These are phyloP conservation scores for Platysternon megacephalum DNA, from an alignment of 2,113 vertebrate species.

Conservation along the genomic window DNA sequence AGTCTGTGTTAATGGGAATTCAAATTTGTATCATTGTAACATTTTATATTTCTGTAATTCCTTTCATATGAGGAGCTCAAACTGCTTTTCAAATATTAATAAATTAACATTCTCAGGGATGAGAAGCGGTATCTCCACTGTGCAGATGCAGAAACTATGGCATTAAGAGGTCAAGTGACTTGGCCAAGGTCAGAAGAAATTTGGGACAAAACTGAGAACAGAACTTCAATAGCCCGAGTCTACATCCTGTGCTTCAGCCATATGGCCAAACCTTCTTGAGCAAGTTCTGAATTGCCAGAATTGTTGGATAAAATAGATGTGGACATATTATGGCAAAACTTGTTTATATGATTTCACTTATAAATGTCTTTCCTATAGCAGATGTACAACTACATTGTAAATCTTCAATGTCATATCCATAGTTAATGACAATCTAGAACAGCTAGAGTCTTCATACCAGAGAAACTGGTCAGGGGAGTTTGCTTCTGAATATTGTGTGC, in stretches of 20 bases:
- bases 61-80: background rate
- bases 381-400: background rate
- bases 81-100: background rate
- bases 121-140: background rate
- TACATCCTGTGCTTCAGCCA: constrained; percentile 12
- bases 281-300: constrained; percentile 9
- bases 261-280: background rate
- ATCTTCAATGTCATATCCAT: background rate
- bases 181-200: background rate
- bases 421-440: background rate
- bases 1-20: background rate
- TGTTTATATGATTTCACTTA: constrained; percentile 21
- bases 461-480: background rate
- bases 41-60: background rate
- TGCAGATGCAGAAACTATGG: background rate
- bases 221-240: background rate
- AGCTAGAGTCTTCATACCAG: background rate
- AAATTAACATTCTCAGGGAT: accelerated
- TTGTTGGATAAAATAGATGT: background rate
- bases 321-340: background rate
- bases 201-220: background rate
- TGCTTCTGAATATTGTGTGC: background rate
- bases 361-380: constrained; percentile 22
- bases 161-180: background rate
- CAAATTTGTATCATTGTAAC: background rate